Conservation (phyloP, 2,113 vertebrate species). For the Progne subis region DNA sequence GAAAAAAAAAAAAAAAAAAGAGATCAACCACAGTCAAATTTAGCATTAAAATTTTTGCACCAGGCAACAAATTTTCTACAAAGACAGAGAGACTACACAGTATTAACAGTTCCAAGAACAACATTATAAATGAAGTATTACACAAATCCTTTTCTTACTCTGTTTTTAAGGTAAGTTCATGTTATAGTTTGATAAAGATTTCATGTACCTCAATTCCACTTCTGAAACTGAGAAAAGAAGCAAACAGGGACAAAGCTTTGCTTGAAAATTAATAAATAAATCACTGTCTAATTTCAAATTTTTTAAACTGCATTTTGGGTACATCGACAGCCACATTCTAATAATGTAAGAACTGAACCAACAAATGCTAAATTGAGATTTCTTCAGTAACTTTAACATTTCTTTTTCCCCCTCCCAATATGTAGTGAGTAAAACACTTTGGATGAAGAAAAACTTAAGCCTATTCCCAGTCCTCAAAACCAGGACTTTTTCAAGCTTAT, state of each 20-base stretch:
- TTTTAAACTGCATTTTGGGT: neutral
- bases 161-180: neutral
- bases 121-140: neutral
- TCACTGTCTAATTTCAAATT: neutral
- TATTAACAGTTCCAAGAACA: conserved; percentile 1
- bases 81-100: neutral
- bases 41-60: neutral
- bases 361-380: neutral
- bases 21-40: conserved; percentile 3
- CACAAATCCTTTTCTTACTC: neutral
- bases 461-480: neutral
- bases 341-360: neutral
- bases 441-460: neutral
- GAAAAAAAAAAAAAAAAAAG: neutral
- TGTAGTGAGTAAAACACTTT: neutral
- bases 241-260: neutral
- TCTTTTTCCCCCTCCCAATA: neutral
- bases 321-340: neutral
- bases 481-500: neutral
- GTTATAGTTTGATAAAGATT: neutral
- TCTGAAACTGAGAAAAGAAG: neutral
- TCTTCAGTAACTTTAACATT: neutral
- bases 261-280: neutral
- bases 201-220: neutral
- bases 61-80: neutral